phyloP scores from a whole-genome alignment of 2,888 invertebrate species.

The Thereva unica region DNA sequence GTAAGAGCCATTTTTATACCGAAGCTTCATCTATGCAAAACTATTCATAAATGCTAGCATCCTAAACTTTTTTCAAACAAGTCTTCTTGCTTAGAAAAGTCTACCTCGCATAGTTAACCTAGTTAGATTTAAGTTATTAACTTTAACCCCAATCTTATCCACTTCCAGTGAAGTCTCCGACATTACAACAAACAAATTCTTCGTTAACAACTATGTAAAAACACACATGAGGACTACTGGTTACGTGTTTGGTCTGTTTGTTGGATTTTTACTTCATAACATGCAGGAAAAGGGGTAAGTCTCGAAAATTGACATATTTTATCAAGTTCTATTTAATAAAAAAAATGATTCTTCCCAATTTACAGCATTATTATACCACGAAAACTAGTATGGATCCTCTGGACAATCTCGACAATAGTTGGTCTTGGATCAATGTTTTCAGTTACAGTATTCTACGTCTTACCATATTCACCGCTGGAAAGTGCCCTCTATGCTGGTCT shows the following conservation, averaged over 20 bases:
- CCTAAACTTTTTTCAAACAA: no score
- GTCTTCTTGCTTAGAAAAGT: no score
- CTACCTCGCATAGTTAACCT: no score
- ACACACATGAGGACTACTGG: constrained; percentile 76
- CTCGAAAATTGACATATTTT: constrained; percentile 14
- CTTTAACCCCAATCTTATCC: not conserved
- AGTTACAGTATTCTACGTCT: constrained; percentile 67
- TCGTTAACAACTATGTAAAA: constrained; percentile 69
- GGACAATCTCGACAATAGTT: constrained; percentile 52
- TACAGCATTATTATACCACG: constrained; percentile 57
- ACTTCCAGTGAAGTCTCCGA: constrained; percentile 68
- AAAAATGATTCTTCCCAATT: constrained; percentile 18
- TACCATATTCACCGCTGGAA: constrained; percentile 63
- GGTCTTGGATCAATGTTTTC: constrained; percentile 66
- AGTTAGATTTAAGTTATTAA: no score
- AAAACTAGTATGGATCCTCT: constrained; percentile 50
- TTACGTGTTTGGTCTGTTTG: constrained; percentile 69
- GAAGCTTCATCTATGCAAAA: no score
- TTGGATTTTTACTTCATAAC: constrained; percentile 68
- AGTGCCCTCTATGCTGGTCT: constrained; percentile 69
- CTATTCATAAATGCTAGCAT: no score
- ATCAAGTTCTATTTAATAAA: constrained; percentile 14
- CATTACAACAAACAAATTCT: constrained; percentile 66
- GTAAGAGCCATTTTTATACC: no score
- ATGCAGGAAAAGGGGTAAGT: constrained; percentile 65